A percentile compares a stretch with the other conserved stretches of the same genome.
These are phyloP conservation scores for Callithrix jacchus DNA, from an alignment of 2,113 vertebrate genomes.

Conservation along the genomic window DNA sequence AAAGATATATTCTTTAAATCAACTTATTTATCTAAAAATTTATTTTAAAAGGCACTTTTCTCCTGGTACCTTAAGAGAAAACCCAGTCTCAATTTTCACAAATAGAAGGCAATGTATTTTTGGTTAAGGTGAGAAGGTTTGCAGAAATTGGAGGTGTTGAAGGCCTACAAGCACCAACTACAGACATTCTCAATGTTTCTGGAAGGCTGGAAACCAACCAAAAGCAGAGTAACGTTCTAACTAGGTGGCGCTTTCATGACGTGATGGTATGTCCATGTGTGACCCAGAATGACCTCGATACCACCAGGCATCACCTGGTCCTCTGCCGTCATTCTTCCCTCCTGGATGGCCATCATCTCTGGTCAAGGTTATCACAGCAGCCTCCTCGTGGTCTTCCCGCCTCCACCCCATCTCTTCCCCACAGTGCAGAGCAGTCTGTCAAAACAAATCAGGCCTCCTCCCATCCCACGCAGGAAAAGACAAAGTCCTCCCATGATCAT, in stretches of 20 bases:
- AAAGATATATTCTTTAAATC: neutral
- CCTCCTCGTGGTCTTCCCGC: fast-evolving
- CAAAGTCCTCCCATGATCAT: neutral
- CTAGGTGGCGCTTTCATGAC: neutral
- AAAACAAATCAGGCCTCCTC: neutral
- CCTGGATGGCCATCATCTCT: fast-evolving
- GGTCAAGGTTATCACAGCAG: neutral
- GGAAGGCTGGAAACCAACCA: neutral
- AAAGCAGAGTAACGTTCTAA: neutral
- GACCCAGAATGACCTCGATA: neutral
- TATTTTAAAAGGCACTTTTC: constrained; percentile 41
- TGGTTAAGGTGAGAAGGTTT: neutral
- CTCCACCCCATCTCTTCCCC: fast-evolving
- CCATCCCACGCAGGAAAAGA: neutral
- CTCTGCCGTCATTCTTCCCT: fast-evolving
- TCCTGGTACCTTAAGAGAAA: neutral
- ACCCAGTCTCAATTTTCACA: neutral
- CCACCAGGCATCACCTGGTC: neutral
- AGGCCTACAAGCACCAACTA: too few relatives aligned
- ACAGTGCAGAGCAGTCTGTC: neutral
- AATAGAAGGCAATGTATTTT: neutral
- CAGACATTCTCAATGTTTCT: neutral
- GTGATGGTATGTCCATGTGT: fast-evolving
- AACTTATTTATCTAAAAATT: neutral
- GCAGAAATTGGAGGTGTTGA: neutral